Evolutionary conservation across 2,888 invertebrate genomes (phyloP).

Genomic region (Pyrochroa serraticornis): DNA sequence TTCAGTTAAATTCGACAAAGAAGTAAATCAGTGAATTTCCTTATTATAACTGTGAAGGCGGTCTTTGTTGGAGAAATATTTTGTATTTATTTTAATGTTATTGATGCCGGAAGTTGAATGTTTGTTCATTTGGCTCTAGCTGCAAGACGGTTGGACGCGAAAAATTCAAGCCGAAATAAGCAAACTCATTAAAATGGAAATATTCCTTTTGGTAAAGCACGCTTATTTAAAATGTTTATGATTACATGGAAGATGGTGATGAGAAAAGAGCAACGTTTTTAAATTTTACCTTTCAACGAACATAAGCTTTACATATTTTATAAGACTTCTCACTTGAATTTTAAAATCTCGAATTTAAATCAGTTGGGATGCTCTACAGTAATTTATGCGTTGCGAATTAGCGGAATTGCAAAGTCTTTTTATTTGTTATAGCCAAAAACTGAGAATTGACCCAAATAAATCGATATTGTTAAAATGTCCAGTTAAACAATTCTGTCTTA

Average conservation of each 20-base stretch:
- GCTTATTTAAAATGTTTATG: slow-evolving; percentile 25
- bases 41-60: too few species aligned
- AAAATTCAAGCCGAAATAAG: not conserved
- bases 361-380: slow-evolving; percentile 10
- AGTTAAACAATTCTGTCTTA: slow-evolving; percentile 23
- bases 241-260: slow-evolving; percentile 22
- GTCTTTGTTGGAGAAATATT: too few species aligned
- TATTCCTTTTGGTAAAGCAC: slow-evolving; percentile 19
- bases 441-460: slow-evolving; percentile 13
- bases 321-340: slow-evolving; percentile 26
- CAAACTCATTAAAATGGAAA: slow-evolving; percentile 25
- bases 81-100: too few species aligned
- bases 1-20: too few species aligned
- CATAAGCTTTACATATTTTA: slow-evolving; percentile 26
- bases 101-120: not conserved
- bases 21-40: too few species aligned
- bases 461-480: slow-evolving; percentile 28
- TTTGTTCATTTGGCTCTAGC: not conserved
- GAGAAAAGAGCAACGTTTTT: slow-evolving; percentile 26
- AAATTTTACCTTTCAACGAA: slow-evolving; percentile 24
- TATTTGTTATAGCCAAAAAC: slow-evolving; percentile 4
- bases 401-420: not conserved
- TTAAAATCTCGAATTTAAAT: slow-evolving; percentile 16
- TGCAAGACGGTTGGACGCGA: too few species aligned
- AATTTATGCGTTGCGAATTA: slow-evolving; percentile 12